Conservation (phyloP, 2,888 invertebrate species). For the Hydroisotoma schaefferi region DNA sequence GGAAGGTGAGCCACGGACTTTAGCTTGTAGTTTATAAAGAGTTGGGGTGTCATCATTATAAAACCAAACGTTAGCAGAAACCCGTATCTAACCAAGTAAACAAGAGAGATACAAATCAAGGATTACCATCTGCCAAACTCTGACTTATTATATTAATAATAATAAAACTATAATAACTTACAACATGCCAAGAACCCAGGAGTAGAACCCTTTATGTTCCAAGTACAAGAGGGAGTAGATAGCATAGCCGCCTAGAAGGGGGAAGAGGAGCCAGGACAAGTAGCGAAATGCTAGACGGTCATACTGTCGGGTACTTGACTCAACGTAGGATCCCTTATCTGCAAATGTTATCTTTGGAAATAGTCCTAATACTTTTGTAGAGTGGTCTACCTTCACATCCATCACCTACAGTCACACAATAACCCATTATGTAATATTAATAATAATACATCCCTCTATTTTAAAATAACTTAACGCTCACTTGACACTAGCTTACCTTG, state of each 20-base stretch:
- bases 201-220: slow-evolving; percentile 99
- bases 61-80: slow-evolving; percentile 96
- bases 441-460: not conserved
- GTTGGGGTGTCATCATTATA: slow-evolving; percentile 99
- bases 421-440: no score
- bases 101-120: no score
- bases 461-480: not conserved
- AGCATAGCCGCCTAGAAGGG: slow-evolving; percentile 87
- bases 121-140: no score
- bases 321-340: slow-evolving; percentile 95
- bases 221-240: slow-evolving; percentile 90
- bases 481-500: slow-evolving; percentile 59
- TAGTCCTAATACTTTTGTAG: slow-evolving; percentile 69
- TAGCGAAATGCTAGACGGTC: slow-evolving; percentile 95
- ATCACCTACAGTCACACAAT: slow-evolving; percentile 57
- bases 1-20: slow-evolving; percentile 99
- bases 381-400: slow-evolving; percentile 75
- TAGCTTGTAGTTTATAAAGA: slow-evolving; percentile 98
- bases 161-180: no score
- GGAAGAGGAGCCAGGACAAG: slow-evolving; percentile 93
- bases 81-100: no score
- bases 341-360: slow-evolving; percentile 76
- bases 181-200: slow-evolving; percentile 91
- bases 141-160: no score
- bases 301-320: slow-evolving; percentile 88